Base-by-base conservation (phyloP, 1,140 invertebrate genomes). In the Apis laboriosa region DNA sequence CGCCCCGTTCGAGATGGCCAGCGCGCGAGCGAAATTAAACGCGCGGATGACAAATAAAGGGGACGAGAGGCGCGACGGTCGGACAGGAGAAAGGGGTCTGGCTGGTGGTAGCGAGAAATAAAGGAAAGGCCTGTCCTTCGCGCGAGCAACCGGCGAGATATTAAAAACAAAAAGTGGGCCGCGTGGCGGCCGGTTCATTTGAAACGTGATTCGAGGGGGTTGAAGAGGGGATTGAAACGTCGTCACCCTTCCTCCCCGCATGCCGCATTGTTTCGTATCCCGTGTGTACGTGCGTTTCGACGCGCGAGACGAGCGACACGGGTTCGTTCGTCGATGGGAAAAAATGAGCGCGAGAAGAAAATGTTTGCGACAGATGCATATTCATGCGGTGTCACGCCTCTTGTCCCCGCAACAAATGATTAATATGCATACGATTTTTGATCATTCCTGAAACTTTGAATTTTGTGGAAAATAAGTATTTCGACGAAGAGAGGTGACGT, bases 341-440 rank as follows among this genome's bases (percentile, higher is more conserved):
- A 58, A 75, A 28, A 60, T 43, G 34, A 56, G 19, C 11, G 9
- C 43, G 19, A 21, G 17, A n/a, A 1, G 1, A 55, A n/a, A 88
- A 88, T 91, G 77, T 91, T 90, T 88, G 85, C 81, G 72, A n/a
- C 72, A 17, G 79, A 92, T 92, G 84, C 90, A 91, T 91, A 91
- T 92, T 92, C 90, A 91, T 89, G 83, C 80, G 78, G 74, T 74
- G 80, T 77, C 85, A 87, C 66, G 81, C 77, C 77, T 63, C 55
- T 71, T 77, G 71, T 66, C 68, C 73, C 49, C 67, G 56, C 80
- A 34, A 34, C 84, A 70, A 77, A 87, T 82, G 78, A 84, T 92
- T 91, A 92, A 91, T 92, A 92, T 92, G 90, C 91, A 92, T 92
- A 90, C 86, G 84, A 87, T 85, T 76, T 61, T 76, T 76, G 68